These are phyloP conservation scores for Drosophila nr. perissopoda DNA, from an alignment of 2,888 invertebrate genomes.

Conservation along the genomic window DNA sequence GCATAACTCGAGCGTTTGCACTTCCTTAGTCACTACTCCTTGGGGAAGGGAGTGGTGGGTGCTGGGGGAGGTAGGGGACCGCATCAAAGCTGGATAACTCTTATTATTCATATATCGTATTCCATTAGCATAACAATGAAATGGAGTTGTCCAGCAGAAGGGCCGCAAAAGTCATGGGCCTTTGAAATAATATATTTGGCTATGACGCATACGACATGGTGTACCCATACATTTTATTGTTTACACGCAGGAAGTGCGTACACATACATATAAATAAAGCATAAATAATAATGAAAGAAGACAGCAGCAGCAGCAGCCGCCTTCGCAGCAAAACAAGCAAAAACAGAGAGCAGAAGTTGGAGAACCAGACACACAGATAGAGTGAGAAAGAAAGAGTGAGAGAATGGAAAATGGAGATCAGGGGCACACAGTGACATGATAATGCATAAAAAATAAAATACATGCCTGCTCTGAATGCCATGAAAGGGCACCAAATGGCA, in stretches of 20 bases:
- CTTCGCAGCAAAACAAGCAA: slow-evolving; percentile 21
- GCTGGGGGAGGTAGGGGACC: neutral
- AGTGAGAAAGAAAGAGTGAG: neutral
- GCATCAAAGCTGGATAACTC: slow-evolving; percentile 9
- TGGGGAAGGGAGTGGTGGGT: neutral
- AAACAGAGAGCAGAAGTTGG: slow-evolving; percentile 5
- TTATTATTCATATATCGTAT: slow-evolving; percentile 81
- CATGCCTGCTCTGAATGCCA: slow-evolving; percentile 61
- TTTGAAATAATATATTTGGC: slow-evolving; percentile 50
- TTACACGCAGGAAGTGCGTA: slow-evolving; percentile 76
- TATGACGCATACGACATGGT: slow-evolving; percentile 72
- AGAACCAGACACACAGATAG: neutral
- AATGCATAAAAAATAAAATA: slow-evolving; percentile 80
- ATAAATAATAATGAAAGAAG: slow-evolving; percentile 80
- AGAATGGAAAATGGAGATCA: slow-evolving; percentile 4
- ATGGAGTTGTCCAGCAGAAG: slow-evolving; percentile 54
- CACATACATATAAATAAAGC: slow-evolving; percentile 73
- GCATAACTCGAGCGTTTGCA: slow-evolving; percentile 55
- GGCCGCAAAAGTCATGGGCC: slow-evolving; percentile 51
- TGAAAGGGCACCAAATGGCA: slow-evolving; percentile 66
- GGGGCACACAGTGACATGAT: slow-evolving; percentile 59
- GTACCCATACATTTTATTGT: slow-evolving; percentile 66
- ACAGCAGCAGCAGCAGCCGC: slow-evolving; percentile 26
- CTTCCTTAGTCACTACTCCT: slow-evolving; percentile 29
- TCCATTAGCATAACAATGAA: slow-evolving; percentile 79